Evolutionary conservation across 2,888 invertebrate species (phyloP), one percentile per base, ranked within the genome.

Genomic region (Unio delphinus): DNA sequence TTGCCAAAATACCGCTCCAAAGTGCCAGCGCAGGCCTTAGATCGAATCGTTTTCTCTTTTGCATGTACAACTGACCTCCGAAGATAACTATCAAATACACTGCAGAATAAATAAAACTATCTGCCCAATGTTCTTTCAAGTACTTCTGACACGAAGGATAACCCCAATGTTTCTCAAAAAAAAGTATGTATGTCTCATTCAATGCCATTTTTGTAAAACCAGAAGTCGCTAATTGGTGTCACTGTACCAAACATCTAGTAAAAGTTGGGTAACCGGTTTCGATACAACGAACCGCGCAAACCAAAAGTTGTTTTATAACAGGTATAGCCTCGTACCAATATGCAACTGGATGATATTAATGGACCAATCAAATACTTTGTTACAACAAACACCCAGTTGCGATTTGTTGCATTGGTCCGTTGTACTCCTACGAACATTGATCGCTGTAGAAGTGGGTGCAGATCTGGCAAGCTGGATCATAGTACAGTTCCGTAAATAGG

Each of bases 101-200:
- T 15, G 82, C 82, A 0, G 90, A 84, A 75, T 94, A 95, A 87
- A 96, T 96, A 91, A 97, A 96, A 69, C 95, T 95, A 88, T 95
- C 94, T 70, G 95, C 96, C 99, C 99, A 99, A 91, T 99, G 96
- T 86, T 95, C 94, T 81, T 94, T 93, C 97, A 99, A 98, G 97
- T 98, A 98, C 91, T 94, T 94, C 89, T 95, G 93, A 83, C 95
- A 95, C 83, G 94, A 93, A 86, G 94, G 93, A 88, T 97, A 96
- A 88, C 95, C 95, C 91, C 98, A 99, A 89, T 95, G 94, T 89
- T 95, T 95, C 92, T 99, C 99, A 89, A 98, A 98, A 87, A 96
- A 95, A 91, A 99, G 97, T 89, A 97, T 93, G 90, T 96, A 80
- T 11, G 84, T 83, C 61, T 81, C 81, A 68, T 86, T 87, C 64